A percentile compares a stretch with the other conserved stretches of the same genome.
These are phyloP conservation scores for Dromiciops gliroides DNA, from an alignment of 2,113 vertebrate genomes.

Conservation along the genomic window DNA sequence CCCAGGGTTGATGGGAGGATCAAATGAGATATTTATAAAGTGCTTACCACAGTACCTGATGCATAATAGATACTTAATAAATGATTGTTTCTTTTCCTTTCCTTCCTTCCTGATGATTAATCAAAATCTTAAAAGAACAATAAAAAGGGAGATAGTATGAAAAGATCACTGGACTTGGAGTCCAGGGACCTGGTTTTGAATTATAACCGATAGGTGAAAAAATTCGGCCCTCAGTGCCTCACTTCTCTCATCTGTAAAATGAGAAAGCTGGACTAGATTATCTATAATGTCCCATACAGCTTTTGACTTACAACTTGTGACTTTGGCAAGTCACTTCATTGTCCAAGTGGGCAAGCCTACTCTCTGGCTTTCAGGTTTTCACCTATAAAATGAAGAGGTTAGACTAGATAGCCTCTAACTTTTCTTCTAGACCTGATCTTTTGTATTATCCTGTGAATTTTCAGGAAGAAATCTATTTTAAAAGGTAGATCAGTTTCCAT, in stretches of 20 bases:
- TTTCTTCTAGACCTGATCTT: not conserved
- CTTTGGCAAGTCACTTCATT: not conserved
- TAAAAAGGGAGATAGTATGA: not conserved
- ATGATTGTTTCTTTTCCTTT: not conserved
- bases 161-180: not conserved
- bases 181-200: not conserved
- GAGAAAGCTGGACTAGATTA: not conserved
- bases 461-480: not conserved
- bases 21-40: too few relatives aligned
- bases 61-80: too few relatives aligned
- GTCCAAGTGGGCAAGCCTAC: not conserved
- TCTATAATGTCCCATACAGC: not conserved
- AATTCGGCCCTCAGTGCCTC: not conserved
- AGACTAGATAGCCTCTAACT: not conserved
- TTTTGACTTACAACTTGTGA: not conserved
- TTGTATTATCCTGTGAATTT: not conserved
- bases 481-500: not conserved
- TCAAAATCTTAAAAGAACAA: not conserved
- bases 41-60: too few relatives aligned
- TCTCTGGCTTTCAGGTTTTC: not conserved
- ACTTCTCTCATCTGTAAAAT: not conserved
- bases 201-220: not conserved
- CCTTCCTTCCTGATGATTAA: not conserved
- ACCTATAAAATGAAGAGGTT: not conserved
- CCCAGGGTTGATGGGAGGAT: too few relatives aligned